Base-by-base conservation (phyloP, 2,113 vertebrate genomes). In the Trichechus manatus region DNA sequence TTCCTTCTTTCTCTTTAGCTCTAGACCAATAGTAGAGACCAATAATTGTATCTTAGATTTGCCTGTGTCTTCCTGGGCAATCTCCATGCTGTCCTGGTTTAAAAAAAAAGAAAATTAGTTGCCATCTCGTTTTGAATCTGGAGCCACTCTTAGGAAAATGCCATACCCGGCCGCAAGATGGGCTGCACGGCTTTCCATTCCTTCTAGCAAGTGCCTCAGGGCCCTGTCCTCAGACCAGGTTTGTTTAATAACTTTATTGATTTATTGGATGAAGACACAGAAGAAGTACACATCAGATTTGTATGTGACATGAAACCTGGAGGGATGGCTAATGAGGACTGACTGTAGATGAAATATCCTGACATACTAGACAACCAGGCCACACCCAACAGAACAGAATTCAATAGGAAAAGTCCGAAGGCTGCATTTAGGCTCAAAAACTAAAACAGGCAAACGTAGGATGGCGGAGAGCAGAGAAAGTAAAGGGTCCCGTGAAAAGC, bases 101-200 rank as follows among this genome's bases (percentile, higher is more conserved):
- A 47, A 47, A 78, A 47, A 33, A 29, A 20, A 61, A 61, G 25
- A 64, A 56, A n/a, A n/a, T 50, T 14, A 47, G 22, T 63, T 11
- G 3, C 70, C 5, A 1, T 20, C 89, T 66, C 23, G 0, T 47
- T 68, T 66, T 25, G 59, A 81, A 64, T 36, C 5, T 2, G 10
- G 25, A 3, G 1, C 63, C 70, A 6, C 44, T 29, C 36, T 85
- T 29, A n/a, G 47, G 70, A 47, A 50, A 53, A 14, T 63, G 27
- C 20, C 4, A 0, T 27, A 31, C 15, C 27, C 56, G 23, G 59
- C 63, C 23, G 0, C 44, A 14, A 0, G 3, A 2, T 8, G 2
- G 23, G 6, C 20, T 4, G 13, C 20, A n/a, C 39, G 59, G 17
- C 47, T 72, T 15, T 27, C 44, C 25, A 0, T 74, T 72, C 25